phyloP scores from a whole-genome alignment of 2,113 vertebrate species.

The Strix uralensis region DNA sequence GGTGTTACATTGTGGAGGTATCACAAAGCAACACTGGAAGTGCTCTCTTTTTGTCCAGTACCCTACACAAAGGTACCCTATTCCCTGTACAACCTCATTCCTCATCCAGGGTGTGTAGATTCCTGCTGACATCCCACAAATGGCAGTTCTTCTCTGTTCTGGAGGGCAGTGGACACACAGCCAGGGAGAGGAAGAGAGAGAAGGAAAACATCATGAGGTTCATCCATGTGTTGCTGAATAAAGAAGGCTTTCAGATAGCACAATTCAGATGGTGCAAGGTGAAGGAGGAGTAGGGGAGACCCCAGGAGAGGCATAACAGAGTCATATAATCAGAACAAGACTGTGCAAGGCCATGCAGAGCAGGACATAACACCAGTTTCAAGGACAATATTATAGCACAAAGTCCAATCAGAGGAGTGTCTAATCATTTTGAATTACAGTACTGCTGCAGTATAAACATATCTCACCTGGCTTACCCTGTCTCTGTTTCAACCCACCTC shows the following conservation, averaged over 20 bases:
- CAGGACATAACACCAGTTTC: fast-evolving
- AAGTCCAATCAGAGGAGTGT: not conserved
- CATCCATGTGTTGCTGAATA: not conserved
- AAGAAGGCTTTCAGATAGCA: not conserved
- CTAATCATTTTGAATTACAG: not conserved
- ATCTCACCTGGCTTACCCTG: not conserved
- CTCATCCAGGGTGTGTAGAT: not conserved
- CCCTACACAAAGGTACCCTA: fast-evolving
- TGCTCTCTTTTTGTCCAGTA: not conserved
- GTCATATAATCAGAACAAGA: fast-evolving
- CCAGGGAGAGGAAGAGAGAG: not conserved
- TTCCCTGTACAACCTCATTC: not conserved
- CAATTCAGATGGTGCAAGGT: not conserved
- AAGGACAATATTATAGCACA: not conserved
- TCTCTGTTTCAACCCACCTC: not conserved
- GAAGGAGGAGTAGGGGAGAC: not conserved
- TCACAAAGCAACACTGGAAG: not conserved
- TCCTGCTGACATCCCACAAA: not conserved
- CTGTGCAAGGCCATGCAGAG: not conserved
- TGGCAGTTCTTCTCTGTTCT: not conserved
- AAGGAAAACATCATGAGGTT: not conserved
- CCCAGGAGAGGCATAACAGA: not conserved
- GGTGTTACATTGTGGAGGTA: not conserved
- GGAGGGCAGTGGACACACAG: not conserved
- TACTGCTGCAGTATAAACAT: not conserved